Evolutionary conservation across 2,888 invertebrate species (phyloP).

Genomic region (Andrena camellia): DNA sequence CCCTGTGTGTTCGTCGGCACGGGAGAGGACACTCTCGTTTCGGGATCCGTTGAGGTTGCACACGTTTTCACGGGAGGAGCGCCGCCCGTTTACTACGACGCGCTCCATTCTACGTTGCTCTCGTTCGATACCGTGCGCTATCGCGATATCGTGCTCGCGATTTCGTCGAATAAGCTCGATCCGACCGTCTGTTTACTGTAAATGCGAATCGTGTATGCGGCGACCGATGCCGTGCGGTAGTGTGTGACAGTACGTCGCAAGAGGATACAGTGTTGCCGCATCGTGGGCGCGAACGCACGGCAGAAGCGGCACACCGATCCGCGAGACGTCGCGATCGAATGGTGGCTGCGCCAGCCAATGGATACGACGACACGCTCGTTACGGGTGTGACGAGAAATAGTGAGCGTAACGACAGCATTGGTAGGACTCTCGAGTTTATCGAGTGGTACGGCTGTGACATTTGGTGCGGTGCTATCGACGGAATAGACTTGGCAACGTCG

Average conservation of each 20-base stretch:
- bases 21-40: conserved; percentile 83
- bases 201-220: conserved; percentile 46
- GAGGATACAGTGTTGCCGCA: conserved; percentile 79
- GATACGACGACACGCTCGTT: conserved; percentile 30
- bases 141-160: conserved; percentile 17
- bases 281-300: conserved; percentile 65
- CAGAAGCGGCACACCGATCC: conserved; percentile 33
- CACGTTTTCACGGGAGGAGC: conserved; percentile 74
- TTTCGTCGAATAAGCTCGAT: conserved; percentile 16
- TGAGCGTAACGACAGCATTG: conserved; percentile 12
- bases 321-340: conserved; percentile 10
- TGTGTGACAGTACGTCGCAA: conserved; percentile 80
- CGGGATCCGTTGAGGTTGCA: conserved; percentile 82
- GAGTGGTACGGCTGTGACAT: conserved; percentile 69
- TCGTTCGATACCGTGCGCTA: conserved; percentile 22
- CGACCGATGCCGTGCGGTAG: conserved; percentile 59
- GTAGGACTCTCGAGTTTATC: conserved; percentile 41
- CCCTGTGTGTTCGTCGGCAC: conserved; percentile 72
- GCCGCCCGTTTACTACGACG: conserved; percentile 57
- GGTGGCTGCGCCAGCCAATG: conserved; percentile 18
- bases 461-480: conserved; percentile 73
- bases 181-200: conserved; percentile 47
- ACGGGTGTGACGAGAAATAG: conserved; percentile 29
- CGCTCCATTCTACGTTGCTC: conserved; percentile 35
- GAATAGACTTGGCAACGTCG: conserved; percentile 81